A percentile compares a stretch with the other conserved stretches of the same genome.
Evolutionary conservation across 2,797 vertebrate genomes (phyloP).

Genomic region (Tangara arthus): DNA sequence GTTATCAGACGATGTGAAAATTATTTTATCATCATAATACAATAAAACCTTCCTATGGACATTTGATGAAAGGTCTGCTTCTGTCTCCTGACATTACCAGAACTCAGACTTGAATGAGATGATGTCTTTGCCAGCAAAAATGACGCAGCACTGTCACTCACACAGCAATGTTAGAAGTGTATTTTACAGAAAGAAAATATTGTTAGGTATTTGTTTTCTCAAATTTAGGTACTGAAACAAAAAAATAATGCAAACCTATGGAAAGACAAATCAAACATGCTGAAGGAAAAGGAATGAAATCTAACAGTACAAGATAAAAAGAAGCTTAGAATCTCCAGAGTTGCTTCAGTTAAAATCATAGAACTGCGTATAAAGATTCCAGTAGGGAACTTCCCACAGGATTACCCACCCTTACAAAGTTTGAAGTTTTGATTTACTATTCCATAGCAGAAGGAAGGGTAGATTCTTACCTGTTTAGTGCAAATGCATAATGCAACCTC

Average conservation of each 20-base stretch:
- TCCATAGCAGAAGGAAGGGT: neutral
- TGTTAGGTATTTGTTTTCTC: neutral
- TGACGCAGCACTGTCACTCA: neutral
- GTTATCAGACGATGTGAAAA: neutral
- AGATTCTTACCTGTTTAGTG: slow-evolving; percentile 89
- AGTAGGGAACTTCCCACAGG: neutral
- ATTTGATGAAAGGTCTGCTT: neutral
- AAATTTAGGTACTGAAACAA: neutral
- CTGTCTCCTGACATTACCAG: neutral
- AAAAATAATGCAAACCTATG: neutral
- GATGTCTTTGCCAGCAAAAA: neutral
- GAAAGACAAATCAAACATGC: neutral
- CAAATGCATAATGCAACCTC: slow-evolving; percentile 97
- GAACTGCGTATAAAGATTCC: neutral
- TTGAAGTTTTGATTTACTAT: neutral
- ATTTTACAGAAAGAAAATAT: neutral
- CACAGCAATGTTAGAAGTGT: neutral
- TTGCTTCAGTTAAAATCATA: neutral
- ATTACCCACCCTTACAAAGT: neutral
- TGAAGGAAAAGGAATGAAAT: neutral
- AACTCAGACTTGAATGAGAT: neutral
- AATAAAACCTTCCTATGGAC: neutral
- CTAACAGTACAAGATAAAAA: neutral
- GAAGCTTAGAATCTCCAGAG: neutral
- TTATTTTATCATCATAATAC: neutral